Percentiles rank a stretch among this genome's conserved stretches.
These are phyloP conservation scores for Sardina pilchardus DNA, from an alignment of 2,113 vertebrate genomes.

Conservation along the genomic window DNA sequence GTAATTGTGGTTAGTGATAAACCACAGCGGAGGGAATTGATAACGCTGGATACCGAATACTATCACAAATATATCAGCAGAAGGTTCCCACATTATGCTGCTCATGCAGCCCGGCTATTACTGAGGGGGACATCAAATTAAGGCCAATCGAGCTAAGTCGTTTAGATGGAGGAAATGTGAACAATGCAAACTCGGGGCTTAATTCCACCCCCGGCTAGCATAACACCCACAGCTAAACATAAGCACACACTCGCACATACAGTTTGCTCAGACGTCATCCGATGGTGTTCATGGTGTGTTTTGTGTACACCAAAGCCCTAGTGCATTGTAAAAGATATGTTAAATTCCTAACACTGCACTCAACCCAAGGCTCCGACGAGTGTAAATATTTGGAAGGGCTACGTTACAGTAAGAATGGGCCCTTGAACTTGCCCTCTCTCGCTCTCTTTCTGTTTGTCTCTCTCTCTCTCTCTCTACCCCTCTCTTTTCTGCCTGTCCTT, in stretches of 20 bases:
- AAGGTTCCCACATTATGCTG: neutral
- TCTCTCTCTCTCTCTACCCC: neutral
- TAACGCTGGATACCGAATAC: conserved; percentile 15
- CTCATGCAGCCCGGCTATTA: neutral
- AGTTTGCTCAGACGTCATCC: conserved; percentile 5
- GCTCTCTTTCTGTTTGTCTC: neutral
- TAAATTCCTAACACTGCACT: conserved; percentile 54
- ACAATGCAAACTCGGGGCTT: neutral
- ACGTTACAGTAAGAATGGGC: conserved; percentile 54
- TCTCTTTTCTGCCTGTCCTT: neutral
- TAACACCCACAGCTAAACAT: neutral
- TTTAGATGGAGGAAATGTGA: neutral
- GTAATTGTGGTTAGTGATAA: conserved; percentile 11
- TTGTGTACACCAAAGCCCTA: conserved; percentile 46
- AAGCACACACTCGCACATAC: neutral
- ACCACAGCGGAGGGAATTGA: conserved; percentile 12
- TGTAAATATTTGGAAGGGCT: conserved; percentile 71
- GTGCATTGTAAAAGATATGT: conserved; percentile 51
- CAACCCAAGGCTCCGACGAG: conserved; percentile 54
- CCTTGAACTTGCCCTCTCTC: conserved; percentile 55
- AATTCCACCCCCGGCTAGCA: neutral
- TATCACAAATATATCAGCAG: conserved; percentile 16
- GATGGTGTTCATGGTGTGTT: conserved; percentile 20
- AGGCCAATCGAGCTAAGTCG: neutral
- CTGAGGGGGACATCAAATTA: neutral